These are phyloP conservation scores for Phragmatobia fuliginosa DNA, from an alignment of 2,888 invertebrate genomes.

Conservation along the genomic window DNA sequence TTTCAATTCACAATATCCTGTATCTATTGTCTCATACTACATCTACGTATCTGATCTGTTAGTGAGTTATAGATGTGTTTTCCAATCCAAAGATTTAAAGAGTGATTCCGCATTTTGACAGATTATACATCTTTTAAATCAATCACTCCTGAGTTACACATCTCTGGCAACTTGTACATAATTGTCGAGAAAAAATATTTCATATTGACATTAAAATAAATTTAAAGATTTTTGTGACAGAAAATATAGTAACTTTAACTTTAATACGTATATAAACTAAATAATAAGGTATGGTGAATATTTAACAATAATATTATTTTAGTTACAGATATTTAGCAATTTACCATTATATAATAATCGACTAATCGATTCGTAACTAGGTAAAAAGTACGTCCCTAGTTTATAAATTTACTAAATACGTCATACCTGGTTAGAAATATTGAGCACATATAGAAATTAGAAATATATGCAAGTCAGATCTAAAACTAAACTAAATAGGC, in stretches of 20 bases:
- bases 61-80: too few relatives aligned
- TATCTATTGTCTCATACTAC: too few relatives aligned
- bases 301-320: constrained; percentile 7
- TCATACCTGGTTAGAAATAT: constrained; percentile 11
- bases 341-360: constrained; percentile 16
- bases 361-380: constrained; percentile 13
- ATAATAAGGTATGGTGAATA: constrained; percentile 40
- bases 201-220: constrained; percentile 31
- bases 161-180: constrained; percentile 73
- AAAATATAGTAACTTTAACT: constrained; percentile 33
- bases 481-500: constrained; percentile 23
- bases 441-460: constrained; percentile 18
- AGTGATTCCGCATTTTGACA: too few relatives aligned
- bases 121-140: too few relatives aligned
- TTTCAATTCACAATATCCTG: too few relatives aligned
- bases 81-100: too few relatives aligned
- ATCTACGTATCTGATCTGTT: too few relatives aligned
- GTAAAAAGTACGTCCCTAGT: constrained; percentile 14
- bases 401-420: constrained; percentile 11
- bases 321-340: constrained; percentile 20
- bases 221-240: constrained; percentile 27
- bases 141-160: too few relatives aligned
- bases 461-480: constrained; percentile 14
- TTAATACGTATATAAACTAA: constrained; percentile 36
- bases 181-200: constrained; percentile 52